Evolutionary conservation across 2,797 vertebrate genomes (phyloP).

Genomic region (Cossypha niveicapilla): DNA sequence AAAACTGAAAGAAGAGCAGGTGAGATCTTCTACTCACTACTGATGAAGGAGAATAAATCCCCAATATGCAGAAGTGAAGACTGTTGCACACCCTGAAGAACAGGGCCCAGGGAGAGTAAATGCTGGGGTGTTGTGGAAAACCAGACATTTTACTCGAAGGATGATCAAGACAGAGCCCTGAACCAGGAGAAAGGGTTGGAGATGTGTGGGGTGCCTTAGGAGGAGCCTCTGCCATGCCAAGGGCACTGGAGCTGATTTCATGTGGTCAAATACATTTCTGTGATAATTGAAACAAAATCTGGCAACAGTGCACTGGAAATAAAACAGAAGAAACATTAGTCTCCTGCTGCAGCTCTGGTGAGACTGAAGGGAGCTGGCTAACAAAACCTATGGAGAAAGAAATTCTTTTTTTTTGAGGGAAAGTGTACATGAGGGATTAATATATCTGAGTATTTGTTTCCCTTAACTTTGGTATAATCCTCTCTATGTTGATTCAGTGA

Average conservation of each 20-base stretch:
- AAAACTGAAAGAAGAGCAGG: not conserved
- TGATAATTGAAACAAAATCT: not conserved
- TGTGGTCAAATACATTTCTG: not conserved
- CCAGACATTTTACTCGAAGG: rapidly evolving
- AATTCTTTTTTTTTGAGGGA: not conserved
- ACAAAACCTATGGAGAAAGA: not conserved
- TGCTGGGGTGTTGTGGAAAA: not conserved
- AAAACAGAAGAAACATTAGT: not conserved
- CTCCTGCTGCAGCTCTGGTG: not conserved
- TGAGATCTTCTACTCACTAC: not conserved
- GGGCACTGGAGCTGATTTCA: not conserved
- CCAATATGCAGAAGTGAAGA: rapidly evolving
- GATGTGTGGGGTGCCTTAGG: not conserved
- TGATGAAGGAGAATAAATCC: not conserved
- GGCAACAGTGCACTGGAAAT: not conserved
- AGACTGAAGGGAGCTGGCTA: not conserved
- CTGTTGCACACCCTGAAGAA: not conserved
- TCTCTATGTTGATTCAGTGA: conserved; percentile 42
- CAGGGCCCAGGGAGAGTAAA: not conserved
- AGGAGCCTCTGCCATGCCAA: not conserved
- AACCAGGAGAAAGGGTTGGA: not conserved
- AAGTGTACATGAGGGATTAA: conserved; percentile 22
- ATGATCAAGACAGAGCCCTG: not conserved
- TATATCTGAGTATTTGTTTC: conserved; percentile 20
- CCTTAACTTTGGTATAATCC: not conserved